Percentiles rank a stretch among this genome's conserved stretches.
Evolutionary conservation across 37 sponge, comb jelly and placozoan genomes (phyloP).

Genomic region (Cladorhizidae sp.): DNA sequence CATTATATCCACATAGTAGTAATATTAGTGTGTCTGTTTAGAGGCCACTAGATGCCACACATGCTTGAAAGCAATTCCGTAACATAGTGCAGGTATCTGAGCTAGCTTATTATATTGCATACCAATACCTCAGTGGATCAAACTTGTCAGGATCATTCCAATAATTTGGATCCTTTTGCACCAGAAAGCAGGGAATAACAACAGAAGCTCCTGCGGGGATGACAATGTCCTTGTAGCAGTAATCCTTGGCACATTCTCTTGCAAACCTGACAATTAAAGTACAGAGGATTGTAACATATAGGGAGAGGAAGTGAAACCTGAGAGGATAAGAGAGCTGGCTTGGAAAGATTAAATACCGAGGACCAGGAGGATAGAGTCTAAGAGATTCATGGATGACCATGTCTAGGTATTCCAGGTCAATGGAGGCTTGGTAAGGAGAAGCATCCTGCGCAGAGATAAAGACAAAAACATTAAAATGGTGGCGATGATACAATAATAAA

Average conservation of each 20-base stretch:
- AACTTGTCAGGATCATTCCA: conserved; percentile 86
- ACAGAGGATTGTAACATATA: too few species aligned
- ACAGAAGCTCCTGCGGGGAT: conserved; percentile 47
- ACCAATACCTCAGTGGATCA: conserved; percentile 67
- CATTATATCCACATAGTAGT: too few species aligned
- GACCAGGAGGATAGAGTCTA: conserved; percentile 66
- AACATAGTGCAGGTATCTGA: not conserved
- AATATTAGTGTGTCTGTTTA: too few species aligned
- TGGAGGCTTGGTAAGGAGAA: conserved; percentile 62
- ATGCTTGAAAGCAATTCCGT: too few species aligned
- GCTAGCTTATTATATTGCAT: not conserved
- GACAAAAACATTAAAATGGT: too few species aligned
- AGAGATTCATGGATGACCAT: conserved; percentile 69
- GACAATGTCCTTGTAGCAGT: conserved; percentile 7
- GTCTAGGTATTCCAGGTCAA: conserved; percentile 71
- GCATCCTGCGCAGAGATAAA: conserved; percentile 32
- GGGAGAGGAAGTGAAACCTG: too few species aligned
- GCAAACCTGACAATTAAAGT: not conserved
- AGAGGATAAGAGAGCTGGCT: too few species aligned
- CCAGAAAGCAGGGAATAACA: conserved; percentile 27
- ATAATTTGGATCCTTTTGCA: conserved; percentile 70
- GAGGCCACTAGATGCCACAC: too few species aligned
- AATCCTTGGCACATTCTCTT: conserved; percentile 10
- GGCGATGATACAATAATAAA: too few species aligned
- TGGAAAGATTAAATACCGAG: conserved; percentile 37